Percentiles rank a stretch among this genome's conserved stretches.
Evolutionary conservation across 2,113 vertebrate species (phyloP).

Genomic region (Ptilonorhynchus violaceus): DNA sequence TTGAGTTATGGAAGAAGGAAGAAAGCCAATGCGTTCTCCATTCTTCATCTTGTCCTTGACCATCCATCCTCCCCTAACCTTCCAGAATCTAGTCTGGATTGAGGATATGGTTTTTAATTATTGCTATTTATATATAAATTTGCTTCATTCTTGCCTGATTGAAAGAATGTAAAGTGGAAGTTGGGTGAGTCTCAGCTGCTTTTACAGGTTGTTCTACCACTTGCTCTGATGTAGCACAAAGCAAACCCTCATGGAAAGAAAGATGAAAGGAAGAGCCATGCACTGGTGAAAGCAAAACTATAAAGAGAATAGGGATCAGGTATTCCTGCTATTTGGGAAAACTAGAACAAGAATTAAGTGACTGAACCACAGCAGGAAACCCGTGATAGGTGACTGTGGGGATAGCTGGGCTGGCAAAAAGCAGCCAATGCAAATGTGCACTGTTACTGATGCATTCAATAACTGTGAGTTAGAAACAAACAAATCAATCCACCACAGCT

Average conservation of each 20-base stretch:
- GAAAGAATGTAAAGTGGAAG: background rate
- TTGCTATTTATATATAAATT: background rate
- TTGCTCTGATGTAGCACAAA: background rate
- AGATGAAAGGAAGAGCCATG: background rate
- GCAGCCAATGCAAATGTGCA: background rate
- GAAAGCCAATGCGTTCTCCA: background rate
- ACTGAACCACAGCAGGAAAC: background rate
- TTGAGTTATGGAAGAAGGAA: background rate
- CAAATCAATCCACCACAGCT: background rate
- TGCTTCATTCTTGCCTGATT: background rate
- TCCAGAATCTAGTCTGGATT: background rate
- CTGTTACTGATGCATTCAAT: background rate
- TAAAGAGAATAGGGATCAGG: background rate
- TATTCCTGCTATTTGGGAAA: background rate
- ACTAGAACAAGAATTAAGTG: background rate
- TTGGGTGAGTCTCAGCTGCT: background rate
- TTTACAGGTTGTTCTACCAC: background rate
- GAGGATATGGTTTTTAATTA: background rate
- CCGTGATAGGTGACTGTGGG: background rate
- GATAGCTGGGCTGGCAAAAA: background rate
- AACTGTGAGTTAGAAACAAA: background rate
- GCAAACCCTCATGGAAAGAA: background rate
- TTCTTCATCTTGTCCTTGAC: background rate
- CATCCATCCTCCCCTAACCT: background rate
- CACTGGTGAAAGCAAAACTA: background rate